Evolutionary conservation across 1,140 invertebrate species (phyloP), one percentile per base, ranked within the genome.

Genomic region (Trypoxylus dichotomus): DNA sequence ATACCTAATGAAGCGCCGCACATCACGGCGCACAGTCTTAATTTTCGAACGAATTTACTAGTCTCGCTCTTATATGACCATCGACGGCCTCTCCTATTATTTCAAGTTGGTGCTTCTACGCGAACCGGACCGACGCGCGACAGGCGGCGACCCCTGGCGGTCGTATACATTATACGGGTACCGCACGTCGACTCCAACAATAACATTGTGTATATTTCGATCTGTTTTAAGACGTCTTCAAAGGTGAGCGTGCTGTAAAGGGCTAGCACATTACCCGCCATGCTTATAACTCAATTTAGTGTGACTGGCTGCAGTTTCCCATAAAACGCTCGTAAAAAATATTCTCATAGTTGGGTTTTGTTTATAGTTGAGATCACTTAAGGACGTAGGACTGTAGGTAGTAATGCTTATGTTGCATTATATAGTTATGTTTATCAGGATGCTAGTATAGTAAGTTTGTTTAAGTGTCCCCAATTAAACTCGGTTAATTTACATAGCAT

Each of bases 171-270:
- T 29, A 68, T 68, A 68, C 60, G 60, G 27, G 60, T 29, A 68
- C 60, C 60, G 24, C 60, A 68, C 60, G 60, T 68, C 60, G 24
- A 68, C 27, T 68, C 60, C 60, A 29, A 68, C 60, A 68, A 68
- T 68, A 68, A 68, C 60, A 68, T 68, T 68, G 60, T 68, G 60
- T 68, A 68, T 68, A 68, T 29, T 68, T 68, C 27, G 60, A 68
- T 68, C 60, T 68, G 60, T 68, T 68, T 68, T 68, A 68, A 19
- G 60, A 68, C 21, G 60, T 68, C 60, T 68, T 68, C 60, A 68
- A 68, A 68, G 60, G 60, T 24, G 2, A 24, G 60, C 60, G 60
- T 24, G 21, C 60, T 24, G 60, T 68, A 27, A 27, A 68, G 60
- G 24, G 60, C 19, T 8, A 27, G 60, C 60, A 68, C 60, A 68